Percentiles rank a stretch among this genome's conserved stretches.
These are phyloP conservation scores for Megamerina dolium DNA, from an alignment of 2,888 invertebrate species.

Conservation along the genomic window DNA sequence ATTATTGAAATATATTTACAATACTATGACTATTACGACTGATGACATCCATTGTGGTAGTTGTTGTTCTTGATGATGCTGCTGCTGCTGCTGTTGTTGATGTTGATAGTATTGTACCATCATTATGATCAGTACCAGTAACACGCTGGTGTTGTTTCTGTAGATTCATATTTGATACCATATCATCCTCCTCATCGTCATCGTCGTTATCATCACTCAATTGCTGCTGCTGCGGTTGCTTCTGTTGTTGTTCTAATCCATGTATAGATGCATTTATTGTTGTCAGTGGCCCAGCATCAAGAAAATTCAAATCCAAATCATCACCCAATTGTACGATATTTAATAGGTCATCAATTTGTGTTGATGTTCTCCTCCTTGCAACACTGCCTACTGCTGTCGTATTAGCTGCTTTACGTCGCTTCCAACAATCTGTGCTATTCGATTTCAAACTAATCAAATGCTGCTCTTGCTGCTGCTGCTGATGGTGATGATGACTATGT, in stretches of 20 bases:
- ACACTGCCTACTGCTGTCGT: slow-evolving; percentile 7
- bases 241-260: too few species aligned
- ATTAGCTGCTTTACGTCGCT: background rate
- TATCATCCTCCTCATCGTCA: slow-evolving; percentile 8
- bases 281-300: too few species aligned
- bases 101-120: background rate
- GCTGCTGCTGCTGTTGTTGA: slow-evolving; percentile 11
- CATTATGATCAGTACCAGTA: background rate
- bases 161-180: background rate
- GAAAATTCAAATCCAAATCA: slow-evolving; percentile 26
- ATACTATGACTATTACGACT: slow-evolving; percentile 24
- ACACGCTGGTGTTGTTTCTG: background rate
- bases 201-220: slow-evolving; percentile 7
- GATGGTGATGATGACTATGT: slow-evolving; percentile 11
- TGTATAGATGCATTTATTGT: too few species aligned
- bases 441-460: too few species aligned
- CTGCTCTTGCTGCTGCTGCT: slow-evolving; percentile 21
- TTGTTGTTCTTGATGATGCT: slow-evolving; percentile 8
- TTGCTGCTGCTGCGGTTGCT: slow-evolving; percentile 6
- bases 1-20: slow-evolving; percentile 29
- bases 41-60: slow-evolving; percentile 22
- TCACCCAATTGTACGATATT: slow-evolving; percentile 34
- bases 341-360: slow-evolving; percentile 27
- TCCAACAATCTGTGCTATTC: too few species aligned
- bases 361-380: too few species aligned